These are phyloP conservation scores for Smittia sp. DNA, from an alignment of 2,888 invertebrate species.

Conservation along the genomic window DNA sequence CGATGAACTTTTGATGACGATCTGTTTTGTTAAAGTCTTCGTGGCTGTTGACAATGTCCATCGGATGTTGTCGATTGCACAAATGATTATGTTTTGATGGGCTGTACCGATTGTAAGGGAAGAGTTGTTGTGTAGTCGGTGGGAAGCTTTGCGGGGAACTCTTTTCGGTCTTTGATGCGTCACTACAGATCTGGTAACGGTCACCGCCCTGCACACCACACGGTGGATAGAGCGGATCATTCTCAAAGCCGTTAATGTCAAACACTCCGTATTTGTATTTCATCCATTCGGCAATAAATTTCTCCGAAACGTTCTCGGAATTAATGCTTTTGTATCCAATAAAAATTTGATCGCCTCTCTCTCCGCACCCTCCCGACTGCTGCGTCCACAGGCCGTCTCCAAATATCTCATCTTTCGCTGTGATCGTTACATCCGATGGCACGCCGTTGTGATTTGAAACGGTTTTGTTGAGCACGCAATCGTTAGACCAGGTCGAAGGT, in stretches of 20 bases:
- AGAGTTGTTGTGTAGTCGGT: slow-evolving; percentile 54
- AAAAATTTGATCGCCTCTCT: slow-evolving; percentile 59
- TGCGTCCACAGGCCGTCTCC: slow-evolving; percentile 60
- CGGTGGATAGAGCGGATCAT: slow-evolving; percentile 60
- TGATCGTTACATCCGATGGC: slow-evolving; percentile 57
- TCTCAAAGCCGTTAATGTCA: slow-evolving; percentile 62
- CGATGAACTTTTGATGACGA: slow-evolving; percentile 25
- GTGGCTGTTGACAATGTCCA: slow-evolving; percentile 59
- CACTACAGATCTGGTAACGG: background rate
- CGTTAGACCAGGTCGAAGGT: slow-evolving; percentile 60
- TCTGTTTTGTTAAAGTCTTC: slow-evolving; percentile 53
- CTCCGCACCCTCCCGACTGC: slow-evolving; percentile 61
- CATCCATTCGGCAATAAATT: slow-evolving; percentile 62
- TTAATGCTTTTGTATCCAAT: slow-evolving; percentile 53
- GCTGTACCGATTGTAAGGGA: slow-evolving; percentile 61
- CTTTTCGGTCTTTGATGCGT: slow-evolving; percentile 49
- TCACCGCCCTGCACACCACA: slow-evolving; percentile 51
- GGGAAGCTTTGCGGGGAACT: slow-evolving; percentile 50
- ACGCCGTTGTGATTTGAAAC: slow-evolving; percentile 56
- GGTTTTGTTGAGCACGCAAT: slow-evolving; percentile 51
- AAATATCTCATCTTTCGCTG: slow-evolving; percentile 56
- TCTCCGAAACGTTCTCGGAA: slow-evolving; percentile 48
- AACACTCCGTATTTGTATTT: slow-evolving; percentile 68
- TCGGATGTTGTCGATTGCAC: slow-evolving; percentile 60
- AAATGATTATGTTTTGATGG: slow-evolving; percentile 66